These are phyloP conservation scores for Coleophora flavipennella DNA, from an alignment of 2,888 invertebrate genomes.

Conservation along the genomic window DNA sequence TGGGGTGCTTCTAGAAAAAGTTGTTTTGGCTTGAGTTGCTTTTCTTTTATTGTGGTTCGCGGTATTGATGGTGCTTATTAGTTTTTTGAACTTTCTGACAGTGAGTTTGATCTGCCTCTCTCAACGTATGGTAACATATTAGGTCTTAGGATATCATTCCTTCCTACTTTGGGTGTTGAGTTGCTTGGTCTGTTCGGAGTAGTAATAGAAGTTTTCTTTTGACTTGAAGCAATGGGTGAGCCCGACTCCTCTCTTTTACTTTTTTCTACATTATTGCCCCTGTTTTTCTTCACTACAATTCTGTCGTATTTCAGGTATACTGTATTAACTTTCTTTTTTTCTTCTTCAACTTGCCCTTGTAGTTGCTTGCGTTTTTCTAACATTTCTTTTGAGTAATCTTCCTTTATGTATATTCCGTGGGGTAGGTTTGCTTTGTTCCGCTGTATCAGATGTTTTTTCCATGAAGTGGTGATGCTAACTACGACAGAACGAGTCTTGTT, in stretches of 20 bases:
- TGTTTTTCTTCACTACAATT: slow-evolving; percentile 9
- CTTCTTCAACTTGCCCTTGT: slow-evolving; percentile 1
- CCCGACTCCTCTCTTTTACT: slow-evolving; percentile 13
- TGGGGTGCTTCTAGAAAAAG: too few relatives aligned
- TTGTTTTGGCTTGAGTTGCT: too few relatives aligned
- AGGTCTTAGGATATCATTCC: slow-evolving; percentile 10
- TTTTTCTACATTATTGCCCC: slow-evolving; percentile 9
- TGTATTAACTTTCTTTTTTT: slow-evolving; percentile 10
- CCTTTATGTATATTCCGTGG: not conserved
- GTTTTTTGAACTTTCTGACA: slow-evolving; percentile 12
- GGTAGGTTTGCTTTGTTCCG: not conserved
- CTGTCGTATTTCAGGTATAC: slow-evolving; percentile 10
- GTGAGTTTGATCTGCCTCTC: slow-evolving; percentile 7
- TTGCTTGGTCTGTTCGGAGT: slow-evolving; percentile 1
- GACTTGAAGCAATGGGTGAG: slow-evolving; percentile 9
- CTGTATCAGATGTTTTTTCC: slow-evolving; percentile 10
- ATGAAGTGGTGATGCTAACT: slow-evolving; percentile 6
- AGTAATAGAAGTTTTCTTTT: slow-evolving; percentile 5
- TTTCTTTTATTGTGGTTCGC: too few relatives aligned
- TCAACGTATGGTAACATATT: slow-evolving; percentile 9
- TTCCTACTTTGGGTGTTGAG: slow-evolving; percentile 4
- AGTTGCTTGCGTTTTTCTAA: not conserved
- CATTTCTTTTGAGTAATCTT: not conserved
- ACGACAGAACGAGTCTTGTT: not conserved
- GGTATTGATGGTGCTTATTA: too few relatives aligned